Evolutionary conservation across 53 echinoderm and acorn worm species (phyloP).

Genomic region (Echinarachnius parma): DNA sequence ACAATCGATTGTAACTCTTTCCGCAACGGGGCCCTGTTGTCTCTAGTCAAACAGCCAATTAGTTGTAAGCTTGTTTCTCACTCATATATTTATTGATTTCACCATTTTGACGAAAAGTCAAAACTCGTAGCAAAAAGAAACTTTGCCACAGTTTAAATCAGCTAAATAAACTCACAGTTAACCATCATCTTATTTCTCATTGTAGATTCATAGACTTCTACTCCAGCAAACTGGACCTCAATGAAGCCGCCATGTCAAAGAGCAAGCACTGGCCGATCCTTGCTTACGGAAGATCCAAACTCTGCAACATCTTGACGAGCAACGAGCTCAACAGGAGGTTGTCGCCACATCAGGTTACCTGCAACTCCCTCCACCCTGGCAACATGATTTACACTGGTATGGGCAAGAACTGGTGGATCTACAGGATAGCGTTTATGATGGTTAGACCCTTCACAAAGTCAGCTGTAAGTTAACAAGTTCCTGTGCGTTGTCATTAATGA

Average conservation of each 20-base stretch:
- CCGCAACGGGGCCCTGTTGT: too few species aligned
- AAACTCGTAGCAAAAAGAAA: too few species aligned
- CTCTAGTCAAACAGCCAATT: too few species aligned
- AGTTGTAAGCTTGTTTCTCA: too few species aligned
- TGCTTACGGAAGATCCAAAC: conserved; percentile 84
- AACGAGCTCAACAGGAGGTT: conserved; percentile 63
- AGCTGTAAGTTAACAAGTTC: conserved; percentile 59
- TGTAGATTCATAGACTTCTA: conserved; percentile 66
- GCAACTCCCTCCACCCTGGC: conserved; percentile 76
- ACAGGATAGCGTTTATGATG: conserved; percentile 60
- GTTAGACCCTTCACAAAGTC: conserved; percentile 90
- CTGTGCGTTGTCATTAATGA: too few species aligned
- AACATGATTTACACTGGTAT: conserved; percentile 90
- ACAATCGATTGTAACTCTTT: too few species aligned
- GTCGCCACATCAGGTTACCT: conserved; percentile 56
- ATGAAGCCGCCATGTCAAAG: conserved; percentile 61
- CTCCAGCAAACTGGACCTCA: conserved; percentile 77
- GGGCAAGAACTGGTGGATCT: conserved; percentile 76
- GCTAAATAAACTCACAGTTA: too few species aligned
- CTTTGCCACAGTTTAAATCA: too few species aligned
- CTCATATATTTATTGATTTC: too few species aligned
- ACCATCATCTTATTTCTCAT: too few species aligned
- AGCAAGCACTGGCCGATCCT: conserved; percentile 79
- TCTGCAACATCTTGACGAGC: conserved; percentile 79
- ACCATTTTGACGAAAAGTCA: too few species aligned